phyloP scores from a whole-genome alignment of 1,140 invertebrate species.

The Plodia interpunctella region DNA sequence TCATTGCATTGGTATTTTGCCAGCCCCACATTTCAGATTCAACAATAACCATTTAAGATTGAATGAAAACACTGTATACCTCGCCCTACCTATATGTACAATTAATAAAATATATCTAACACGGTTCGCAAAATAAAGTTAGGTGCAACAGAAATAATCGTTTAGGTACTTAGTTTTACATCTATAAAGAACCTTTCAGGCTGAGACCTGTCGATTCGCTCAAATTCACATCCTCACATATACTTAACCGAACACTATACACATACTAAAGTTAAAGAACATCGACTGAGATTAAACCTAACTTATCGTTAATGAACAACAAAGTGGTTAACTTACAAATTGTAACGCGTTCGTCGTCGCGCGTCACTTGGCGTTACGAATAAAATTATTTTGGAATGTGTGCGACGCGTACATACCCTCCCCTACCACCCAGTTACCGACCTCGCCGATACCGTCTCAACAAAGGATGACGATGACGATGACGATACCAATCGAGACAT shows the following conservation, averaged over 20 bases:
- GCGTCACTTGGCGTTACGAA: conserved; percentile 54
- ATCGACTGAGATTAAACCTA: conserved; percentile 73
- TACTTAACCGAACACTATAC: conserved; percentile 73
- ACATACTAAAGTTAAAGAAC: conserved; percentile 73
- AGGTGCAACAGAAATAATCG: conserved; percentile 69
- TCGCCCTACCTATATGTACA: conserved; percentile 72
- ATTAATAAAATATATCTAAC: conserved; percentile 65
- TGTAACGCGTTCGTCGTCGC: conserved; percentile 51
- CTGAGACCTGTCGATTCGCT: conserved; percentile 62
- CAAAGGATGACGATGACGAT: background rate
- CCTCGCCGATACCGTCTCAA: background rate
- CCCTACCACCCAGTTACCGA: conserved; percentile 2
- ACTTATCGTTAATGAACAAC: conserved; percentile 76
- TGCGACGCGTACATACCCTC: conserved; percentile 50
- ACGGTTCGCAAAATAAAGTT: conserved; percentile 66
- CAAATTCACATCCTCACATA: conserved; percentile 67
- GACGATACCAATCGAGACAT: background rate
- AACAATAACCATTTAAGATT: conserved; percentile 63
- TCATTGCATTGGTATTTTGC: conserved; percentile 58
- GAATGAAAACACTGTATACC: conserved; percentile 59
- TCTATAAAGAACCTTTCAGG: conserved; percentile 60
- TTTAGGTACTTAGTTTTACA: conserved; percentile 68
- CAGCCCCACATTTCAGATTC: conserved; percentile 51
- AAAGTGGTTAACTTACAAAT: conserved; percentile 74
- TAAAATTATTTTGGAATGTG: conserved; percentile 72